Percentiles rank a stretch among this genome's conserved stretches.
Conservation (phyloP, 1,140 invertebrate genomes). For the Acyrthosiphon pisum region DNA sequence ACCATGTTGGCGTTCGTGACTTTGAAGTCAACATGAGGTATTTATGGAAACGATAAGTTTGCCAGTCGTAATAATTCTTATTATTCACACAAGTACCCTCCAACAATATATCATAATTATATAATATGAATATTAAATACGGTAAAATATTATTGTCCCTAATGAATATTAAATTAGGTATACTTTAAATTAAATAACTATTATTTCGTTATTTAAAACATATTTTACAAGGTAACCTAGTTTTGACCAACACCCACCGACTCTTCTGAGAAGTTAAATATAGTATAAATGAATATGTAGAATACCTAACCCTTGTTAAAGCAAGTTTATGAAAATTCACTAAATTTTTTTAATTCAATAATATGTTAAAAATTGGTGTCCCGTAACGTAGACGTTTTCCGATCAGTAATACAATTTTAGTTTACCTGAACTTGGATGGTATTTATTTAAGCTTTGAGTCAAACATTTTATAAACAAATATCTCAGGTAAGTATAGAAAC, state of each 20-base stretch:
- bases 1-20: background rate
- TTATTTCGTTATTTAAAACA: background rate
- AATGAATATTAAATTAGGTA: background rate
- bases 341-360: background rate
- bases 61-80: background rate
- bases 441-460: background rate
- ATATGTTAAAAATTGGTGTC: background rate
- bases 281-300: background rate
- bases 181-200: background rate
- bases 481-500: no score
- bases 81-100: background rate
- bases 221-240: background rate
- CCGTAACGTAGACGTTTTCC: background rate
- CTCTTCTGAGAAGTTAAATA: background rate
- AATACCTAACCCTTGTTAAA: no score
- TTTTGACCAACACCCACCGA: background rate
- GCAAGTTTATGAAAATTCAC: background rate
- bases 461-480: background rate
- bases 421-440: background rate
- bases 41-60: background rate
- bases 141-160: background rate
- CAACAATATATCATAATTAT: background rate
- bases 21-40: background rate
- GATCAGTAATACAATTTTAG: background rate
- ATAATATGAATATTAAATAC: background rate